Percentiles rank a stretch among this genome's conserved stretches.
phyloP scores from a whole-genome alignment of 2,113 vertebrate genomes.

The Sylvia atricapilla region DNA sequence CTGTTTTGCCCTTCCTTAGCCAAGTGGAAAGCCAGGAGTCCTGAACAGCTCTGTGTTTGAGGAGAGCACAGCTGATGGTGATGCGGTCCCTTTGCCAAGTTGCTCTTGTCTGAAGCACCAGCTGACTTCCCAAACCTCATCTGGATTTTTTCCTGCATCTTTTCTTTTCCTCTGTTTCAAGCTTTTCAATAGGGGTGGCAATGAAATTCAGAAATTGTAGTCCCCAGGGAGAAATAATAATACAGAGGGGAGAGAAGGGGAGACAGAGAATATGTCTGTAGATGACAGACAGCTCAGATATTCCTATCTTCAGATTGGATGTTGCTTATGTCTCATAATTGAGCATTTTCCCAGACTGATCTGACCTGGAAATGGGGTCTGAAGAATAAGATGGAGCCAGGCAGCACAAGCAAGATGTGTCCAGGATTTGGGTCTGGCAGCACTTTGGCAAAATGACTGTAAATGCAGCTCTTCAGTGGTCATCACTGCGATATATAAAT shows the following conservation, averaged over 20 bases:
- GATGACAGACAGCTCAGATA: not conserved
- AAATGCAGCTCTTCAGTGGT: constrained; percentile 52
- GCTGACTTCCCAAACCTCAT: not conserved
- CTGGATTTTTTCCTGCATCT: not conserved
- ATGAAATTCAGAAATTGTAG: not conserved
- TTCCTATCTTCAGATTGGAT: not conserved
- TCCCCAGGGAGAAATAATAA: not conserved
- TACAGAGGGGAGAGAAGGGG: not conserved
- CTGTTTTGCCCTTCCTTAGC: not conserved
- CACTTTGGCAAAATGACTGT: not conserved
- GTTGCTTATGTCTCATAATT: not conserved
- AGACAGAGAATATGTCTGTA: not conserved
- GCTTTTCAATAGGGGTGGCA: not conserved
- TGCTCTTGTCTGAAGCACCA: not conserved
- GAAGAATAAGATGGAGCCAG: not conserved
- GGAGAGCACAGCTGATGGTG: not conserved
- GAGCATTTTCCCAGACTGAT: not conserved
- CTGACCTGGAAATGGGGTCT: not conserved
- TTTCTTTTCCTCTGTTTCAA: not conserved
- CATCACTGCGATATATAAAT: constrained; percentile 58
- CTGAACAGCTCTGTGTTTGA: rapidly evolving
- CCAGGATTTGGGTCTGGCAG: not conserved
- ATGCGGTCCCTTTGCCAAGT: not conserved
- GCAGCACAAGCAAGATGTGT: not conserved
- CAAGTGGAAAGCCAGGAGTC: not conserved